Conservation (phyloP, 2,797 vertebrate genomes). For the Melanotaenia boesemani region DNA sequence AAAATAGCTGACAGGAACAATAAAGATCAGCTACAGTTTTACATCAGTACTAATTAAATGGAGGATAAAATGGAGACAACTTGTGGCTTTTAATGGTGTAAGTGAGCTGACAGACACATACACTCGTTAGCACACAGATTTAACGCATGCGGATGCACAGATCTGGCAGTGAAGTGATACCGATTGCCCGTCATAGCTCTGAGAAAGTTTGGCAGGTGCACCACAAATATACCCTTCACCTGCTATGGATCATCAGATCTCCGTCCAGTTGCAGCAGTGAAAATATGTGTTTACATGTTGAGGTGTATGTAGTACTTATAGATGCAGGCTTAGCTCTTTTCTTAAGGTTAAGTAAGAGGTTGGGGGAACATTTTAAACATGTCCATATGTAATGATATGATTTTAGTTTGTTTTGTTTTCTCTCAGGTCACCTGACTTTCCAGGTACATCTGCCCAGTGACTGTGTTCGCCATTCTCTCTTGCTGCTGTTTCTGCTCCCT, state of each 20-base stretch:
- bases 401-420: neutral
- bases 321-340: neutral
- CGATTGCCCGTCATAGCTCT: neutral
- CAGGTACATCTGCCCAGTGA: constrained; percentile 96
- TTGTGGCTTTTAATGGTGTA: constrained; percentile 2
- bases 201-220: constrained; percentile 34
- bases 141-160: too few species aligned
- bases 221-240: constrained; percentile 6
- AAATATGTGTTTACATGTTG: neutral
- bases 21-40: constrained; percentile 4
- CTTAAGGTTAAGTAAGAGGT: neutral
- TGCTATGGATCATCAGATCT: constrained; percentile 27
- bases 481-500: constrained; percentile 91
- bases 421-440: constrained; percentile 91
- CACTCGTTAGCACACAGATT: neutral
- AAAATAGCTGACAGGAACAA: constrained; percentile 9
- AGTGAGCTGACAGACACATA: constrained; percentile 1
- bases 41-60: constrained; percentile 24
- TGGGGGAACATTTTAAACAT: neutral
- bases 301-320: neutral
- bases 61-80: constrained; percentile 1
- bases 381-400: neutral
- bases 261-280: neutral
- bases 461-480: constrained; percentile 91
- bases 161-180: neutral